Evolutionary conservation across 2,113 vertebrate species (phyloP), one percentile per base, ranked within the genome.

Genomic region (Lota lota): DNA sequence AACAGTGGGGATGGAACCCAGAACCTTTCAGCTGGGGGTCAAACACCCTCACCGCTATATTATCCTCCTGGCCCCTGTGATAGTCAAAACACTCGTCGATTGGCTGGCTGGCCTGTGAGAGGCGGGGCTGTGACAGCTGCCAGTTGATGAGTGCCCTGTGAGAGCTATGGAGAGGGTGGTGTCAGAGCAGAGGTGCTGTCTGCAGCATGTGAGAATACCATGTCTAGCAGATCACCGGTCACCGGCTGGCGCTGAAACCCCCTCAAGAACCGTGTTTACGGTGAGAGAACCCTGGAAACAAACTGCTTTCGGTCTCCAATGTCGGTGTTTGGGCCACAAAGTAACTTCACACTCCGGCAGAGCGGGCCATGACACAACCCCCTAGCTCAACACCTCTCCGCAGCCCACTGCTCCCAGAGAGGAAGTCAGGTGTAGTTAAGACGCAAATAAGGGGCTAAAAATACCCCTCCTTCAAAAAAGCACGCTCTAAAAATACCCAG

Each of bases 21-120:
- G 28, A 28, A 5, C 28, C 28, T 28, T 28, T 24, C 28, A 28
- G 6, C 28, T 28, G 28, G 6, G 28, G 28, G 28, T 5, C 28
- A 28, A 28, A 28, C 28, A 28, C 28, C 28, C 6, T 28, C 4
- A 4, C 28, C 28, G 6, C 28, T 28, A 28, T 28, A 28, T 28
- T 3, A 28, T 28, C 28, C 28, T 3, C 28, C 28, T 28, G 28
- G 28, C 28, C 28, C 28, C 28, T 28, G 28, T 4, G 69, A 80
- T 53, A 75, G 75, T 80, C 70, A 84, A 28, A 83, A 85, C 72
- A 83, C 65, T 76, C 74, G 68, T 80, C 78, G 61, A 68, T 69
- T 73, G 71, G 70, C 70, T 74, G 5, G n/a, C 50, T 67, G 4
- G 7, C 54, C 57, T 21, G 28, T 68, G 63, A 57, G 60, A 5